These are phyloP conservation scores for Pipistrellus nathusii DNA, from an alignment of 2,797 vertebrate genomes.

Conservation along the genomic window DNA sequence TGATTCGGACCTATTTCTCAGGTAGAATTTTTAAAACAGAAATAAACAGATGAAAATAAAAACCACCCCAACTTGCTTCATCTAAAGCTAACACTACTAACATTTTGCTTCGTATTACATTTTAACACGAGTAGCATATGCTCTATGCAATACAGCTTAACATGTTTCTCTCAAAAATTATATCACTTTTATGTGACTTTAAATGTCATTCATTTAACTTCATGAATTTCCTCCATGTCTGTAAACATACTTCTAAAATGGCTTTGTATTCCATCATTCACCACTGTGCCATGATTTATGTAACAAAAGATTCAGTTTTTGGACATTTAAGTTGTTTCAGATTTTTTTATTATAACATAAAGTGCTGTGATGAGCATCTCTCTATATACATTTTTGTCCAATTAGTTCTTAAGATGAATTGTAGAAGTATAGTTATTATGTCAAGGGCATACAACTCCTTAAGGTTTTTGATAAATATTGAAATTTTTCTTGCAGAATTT, in stretches of 20 bases:
- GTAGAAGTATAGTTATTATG: conserved; percentile 22
- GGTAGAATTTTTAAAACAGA: conserved; percentile 10
- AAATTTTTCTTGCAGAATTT: conserved; percentile 51
- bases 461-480: background rate
- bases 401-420: conserved; percentile 67
- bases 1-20: conserved; percentile 49
- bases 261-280: background rate
- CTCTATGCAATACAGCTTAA: background rate
- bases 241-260: conserved; percentile 52
- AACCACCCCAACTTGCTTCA: background rate
- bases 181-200: background rate
- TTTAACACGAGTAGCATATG: conserved; percentile 28
- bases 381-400: conserved; percentile 29
- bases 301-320: conserved; percentile 48
- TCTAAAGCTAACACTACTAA: background rate
- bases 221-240: conserved; percentile 33
- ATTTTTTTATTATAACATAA: conserved; percentile 43
- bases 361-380: conserved; percentile 8
- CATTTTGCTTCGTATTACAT: conserved; percentile 22
- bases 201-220: conserved; percentile 61
- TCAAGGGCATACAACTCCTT: background rate
- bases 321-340: conserved; percentile 9
- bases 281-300: conserved; percentile 38
- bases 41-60: conserved; percentile 52
- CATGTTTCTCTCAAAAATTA: conserved; percentile 25